Evolutionary conservation across 2,797 vertebrate genomes (phyloP).

Genomic region (Pelochelys cantorii): DNA sequence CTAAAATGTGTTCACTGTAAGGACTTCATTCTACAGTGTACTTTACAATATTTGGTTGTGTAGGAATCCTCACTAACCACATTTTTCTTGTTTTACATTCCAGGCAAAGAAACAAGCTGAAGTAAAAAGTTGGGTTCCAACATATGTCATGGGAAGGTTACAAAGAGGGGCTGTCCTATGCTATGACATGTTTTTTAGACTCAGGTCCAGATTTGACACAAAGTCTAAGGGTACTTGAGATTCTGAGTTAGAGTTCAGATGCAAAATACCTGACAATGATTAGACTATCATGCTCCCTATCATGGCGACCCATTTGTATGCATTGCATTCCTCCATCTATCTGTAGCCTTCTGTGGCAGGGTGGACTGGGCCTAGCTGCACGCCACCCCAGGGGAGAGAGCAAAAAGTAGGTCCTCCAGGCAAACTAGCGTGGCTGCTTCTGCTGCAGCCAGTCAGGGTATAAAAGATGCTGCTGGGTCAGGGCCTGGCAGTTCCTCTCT

Average conservation of each 20-base stretch:
- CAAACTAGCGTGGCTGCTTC: too few relatives aligned
- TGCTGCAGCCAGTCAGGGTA: too few relatives aligned
- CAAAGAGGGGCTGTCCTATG: background rate
- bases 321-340: background rate
- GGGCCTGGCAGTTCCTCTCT: too few relatives aligned
- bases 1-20: slow-evolving; percentile 73
- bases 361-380: too few relatives aligned
- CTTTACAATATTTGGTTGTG: slow-evolving; percentile 69
- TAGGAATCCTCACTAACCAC: slow-evolving; percentile 54
- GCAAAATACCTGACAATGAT: background rate
- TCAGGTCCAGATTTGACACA: background rate
- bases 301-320: background rate
- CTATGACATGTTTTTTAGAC: background rate
- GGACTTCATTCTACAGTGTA: slow-evolving; percentile 58
- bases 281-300: background rate
- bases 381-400: too few relatives aligned
- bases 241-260: background rate
- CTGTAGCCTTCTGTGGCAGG: too few relatives aligned
- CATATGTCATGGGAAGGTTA: background rate
- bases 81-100: background rate
- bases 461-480: too few relatives aligned
- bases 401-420: too few relatives aligned
- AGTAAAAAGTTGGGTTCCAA: background rate
- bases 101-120: slow-evolving; percentile 8
- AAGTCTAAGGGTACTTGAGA: background rate